Conservation (phyloP, 2,113 vertebrate genomes). For the Engystomops pustulosus region DNA sequence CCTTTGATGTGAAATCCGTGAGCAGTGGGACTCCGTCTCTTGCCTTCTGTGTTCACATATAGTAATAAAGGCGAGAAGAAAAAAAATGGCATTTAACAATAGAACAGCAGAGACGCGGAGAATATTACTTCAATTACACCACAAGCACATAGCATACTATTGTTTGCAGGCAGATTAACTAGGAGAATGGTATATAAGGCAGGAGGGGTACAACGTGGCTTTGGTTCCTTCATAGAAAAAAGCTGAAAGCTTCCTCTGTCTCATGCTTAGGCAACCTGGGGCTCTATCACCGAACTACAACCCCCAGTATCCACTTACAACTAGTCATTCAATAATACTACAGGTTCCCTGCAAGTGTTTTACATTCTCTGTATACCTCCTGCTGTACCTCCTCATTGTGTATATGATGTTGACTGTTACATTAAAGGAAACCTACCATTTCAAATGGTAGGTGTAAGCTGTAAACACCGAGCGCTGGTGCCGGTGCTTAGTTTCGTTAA, state of each 20-base stretch:
- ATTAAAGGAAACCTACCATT: no score
- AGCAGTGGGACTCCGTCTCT: constrained; percentile 47
- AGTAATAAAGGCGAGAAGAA: constrained; percentile 40
- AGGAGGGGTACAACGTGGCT: constrained; percentile 13
- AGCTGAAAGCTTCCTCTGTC: neutral
- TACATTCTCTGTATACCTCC: neutral
- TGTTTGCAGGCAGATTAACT: constrained; percentile 55
- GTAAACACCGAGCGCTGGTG: no score
- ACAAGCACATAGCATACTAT: constrained; percentile 45
- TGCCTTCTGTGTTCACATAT: constrained; percentile 43
- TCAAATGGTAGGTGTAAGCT: no score
- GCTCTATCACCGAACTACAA: neutral
- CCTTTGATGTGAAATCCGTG: constrained; percentile 44
- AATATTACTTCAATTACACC: constrained; percentile 55
- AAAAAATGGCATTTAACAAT: constrained; percentile 53
- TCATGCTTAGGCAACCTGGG: neutral
- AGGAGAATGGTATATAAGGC: constrained; percentile 35
- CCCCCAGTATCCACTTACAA: neutral
- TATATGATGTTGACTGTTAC: no score
- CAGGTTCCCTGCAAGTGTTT: neutral
- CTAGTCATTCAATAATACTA: no score
- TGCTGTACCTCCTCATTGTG: no score
- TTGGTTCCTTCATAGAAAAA: constrained; percentile 22
- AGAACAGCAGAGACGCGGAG: constrained; percentile 44
- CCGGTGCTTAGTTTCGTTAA: no score